These are phyloP conservation scores for Semicossyphus pulcher DNA, from an alignment of 2,113 vertebrate genomes.

Conservation along the genomic window DNA sequence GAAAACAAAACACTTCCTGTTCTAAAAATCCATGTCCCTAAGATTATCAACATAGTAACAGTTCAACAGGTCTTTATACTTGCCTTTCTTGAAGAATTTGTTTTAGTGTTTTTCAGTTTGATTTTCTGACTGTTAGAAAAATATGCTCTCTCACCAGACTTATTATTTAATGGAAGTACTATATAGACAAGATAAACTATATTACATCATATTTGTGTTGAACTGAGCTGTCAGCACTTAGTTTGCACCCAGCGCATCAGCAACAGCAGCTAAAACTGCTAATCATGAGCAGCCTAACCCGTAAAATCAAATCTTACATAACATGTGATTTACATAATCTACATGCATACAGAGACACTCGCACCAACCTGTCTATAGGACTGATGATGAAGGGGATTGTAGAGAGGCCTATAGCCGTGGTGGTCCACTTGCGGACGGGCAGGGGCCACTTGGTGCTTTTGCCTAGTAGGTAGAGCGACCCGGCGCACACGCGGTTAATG, in stretches of 20 bases:
- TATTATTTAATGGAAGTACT: too few species aligned
- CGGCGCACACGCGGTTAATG: slow-evolving; percentile 93
- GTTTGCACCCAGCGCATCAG: neutral
- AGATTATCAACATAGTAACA: too few species aligned
- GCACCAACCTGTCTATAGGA: slow-evolving; percentile 92
- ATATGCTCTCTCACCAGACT: too few species aligned
- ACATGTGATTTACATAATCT: neutral
- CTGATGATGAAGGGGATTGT: slow-evolving; percentile 94
- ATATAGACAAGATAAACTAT: too few species aligned
- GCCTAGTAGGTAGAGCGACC: slow-evolving; percentile 89
- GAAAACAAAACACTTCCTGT: too few species aligned
- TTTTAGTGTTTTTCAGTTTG: too few species aligned
- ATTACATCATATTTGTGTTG: too few species aligned
- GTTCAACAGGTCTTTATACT: too few species aligned
- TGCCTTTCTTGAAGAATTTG: too few species aligned
- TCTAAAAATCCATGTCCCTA: too few species aligned
- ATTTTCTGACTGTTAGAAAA: too few species aligned
- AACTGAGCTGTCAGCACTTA: too few species aligned
- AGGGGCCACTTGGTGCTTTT: slow-evolving; percentile 89
- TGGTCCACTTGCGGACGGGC: slow-evolving; percentile 91
- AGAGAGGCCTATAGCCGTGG: slow-evolving; percentile 91
- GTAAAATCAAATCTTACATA: neutral
- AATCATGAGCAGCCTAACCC: neutral
- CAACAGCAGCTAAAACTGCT: neutral
- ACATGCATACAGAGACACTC: neutral